Evolutionary conservation across 35 echinoderm and acorn worm genomes (phyloP).

Genomic region (Nesometra sesokonis): DNA sequence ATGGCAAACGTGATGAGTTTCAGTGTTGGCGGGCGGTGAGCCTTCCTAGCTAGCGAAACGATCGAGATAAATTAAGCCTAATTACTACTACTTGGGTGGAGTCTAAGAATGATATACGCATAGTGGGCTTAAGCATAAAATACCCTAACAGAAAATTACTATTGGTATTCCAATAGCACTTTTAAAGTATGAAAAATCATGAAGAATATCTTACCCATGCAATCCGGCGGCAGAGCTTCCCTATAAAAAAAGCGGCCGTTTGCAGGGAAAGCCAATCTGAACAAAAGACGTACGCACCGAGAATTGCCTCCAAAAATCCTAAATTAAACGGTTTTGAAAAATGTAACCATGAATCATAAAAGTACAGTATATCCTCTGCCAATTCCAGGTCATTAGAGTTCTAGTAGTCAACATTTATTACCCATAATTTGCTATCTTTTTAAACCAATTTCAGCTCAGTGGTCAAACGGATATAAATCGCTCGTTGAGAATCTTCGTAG

Average conservation of each 20-base stretch:
- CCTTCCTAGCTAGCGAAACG: not conserved
- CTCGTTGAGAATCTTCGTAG: not conserved
- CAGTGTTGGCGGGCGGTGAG: not conserved
- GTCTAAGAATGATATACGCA: not conserved
- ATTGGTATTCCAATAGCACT: not conserved
- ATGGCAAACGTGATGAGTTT: not conserved
- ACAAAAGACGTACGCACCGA: not conserved
- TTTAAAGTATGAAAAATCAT: not conserved
- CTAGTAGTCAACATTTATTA: not conserved
- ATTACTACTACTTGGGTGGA: not conserved
- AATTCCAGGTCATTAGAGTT: not conserved
- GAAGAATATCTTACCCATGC: not conserved
- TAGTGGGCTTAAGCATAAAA: not conserved
- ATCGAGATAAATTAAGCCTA: not conserved
- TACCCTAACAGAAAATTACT: not conserved
- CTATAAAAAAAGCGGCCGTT: not conserved
- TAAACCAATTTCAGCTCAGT: not conserved
- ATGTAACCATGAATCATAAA: not conserved
- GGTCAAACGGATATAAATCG: not conserved
- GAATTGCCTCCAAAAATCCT: not conserved
- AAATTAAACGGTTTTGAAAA: not conserved
- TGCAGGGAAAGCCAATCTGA: not conserved
- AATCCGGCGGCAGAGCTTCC: not conserved
- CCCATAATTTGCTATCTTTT: not conserved
- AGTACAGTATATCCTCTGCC: not conserved